Evolutionary conservation across 2,113 vertebrate species (phyloP).

Genomic region (Apteryx mantelli): DNA sequence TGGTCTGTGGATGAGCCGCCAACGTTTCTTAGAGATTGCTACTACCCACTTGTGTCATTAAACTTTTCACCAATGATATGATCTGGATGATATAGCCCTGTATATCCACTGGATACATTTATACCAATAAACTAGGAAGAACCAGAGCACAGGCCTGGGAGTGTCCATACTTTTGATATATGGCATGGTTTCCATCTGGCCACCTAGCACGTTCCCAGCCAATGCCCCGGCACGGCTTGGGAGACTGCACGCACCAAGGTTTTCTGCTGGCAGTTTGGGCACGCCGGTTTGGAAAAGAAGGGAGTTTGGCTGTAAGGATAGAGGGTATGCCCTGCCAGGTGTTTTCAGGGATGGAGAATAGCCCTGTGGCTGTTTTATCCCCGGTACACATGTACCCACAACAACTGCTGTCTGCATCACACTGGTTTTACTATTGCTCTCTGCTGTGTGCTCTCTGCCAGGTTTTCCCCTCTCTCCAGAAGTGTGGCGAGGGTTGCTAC

Average conservation of each 20-base stretch:
- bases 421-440: neutral
- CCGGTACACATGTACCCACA: accelerated
- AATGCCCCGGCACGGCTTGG: accelerated
- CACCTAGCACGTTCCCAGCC: neutral
- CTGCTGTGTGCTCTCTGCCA: neutral
- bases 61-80: neutral
- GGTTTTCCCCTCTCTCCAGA: neutral
- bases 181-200: accelerated
- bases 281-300: neutral
- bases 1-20: neutral
- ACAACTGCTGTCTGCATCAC: neutral
- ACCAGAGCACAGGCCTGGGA: neutral
- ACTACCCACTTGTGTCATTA: neutral
- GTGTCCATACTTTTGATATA: accelerated
- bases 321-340: neutral
- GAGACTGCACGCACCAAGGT: neutral
- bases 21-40: neutral
- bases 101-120: neutral
- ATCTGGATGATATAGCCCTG: neutral
- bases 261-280: neutral
- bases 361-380: neutral
- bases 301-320: neutral
- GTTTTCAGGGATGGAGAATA: neutral
- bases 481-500: neutral
- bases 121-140: neutral